phyloP scores from a whole-genome alignment of 2,888 invertebrate species.

The Dolomedes plantarius region DNA sequence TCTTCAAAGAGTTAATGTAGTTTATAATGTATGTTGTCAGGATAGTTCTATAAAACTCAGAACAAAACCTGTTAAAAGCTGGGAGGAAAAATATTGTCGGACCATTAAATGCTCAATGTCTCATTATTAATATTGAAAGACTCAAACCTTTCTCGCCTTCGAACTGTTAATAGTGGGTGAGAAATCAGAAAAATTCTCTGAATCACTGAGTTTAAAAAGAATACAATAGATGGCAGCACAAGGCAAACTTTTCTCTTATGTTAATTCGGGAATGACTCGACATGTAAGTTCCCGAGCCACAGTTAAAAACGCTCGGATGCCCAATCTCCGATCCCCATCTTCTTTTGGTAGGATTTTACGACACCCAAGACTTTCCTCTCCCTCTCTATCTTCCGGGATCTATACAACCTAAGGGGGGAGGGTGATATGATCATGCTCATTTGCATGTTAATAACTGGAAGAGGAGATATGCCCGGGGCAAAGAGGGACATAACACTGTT shows the following conservation, averaged over 20 bases:
- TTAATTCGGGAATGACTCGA: not conserved
- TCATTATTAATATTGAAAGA: too few relatives aligned
- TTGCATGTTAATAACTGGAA: slow-evolving; percentile 63
- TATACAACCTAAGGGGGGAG: not conserved
- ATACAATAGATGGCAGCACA: slow-evolving; percentile 28
- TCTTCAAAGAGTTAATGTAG: too few relatives aligned
- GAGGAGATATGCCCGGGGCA: not conserved
- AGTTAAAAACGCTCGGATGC: not conserved
- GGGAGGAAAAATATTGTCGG: too few relatives aligned
- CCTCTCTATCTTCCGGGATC: slow-evolving; percentile 10
- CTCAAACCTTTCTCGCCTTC: too few relatives aligned
- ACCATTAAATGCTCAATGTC: too few relatives aligned
- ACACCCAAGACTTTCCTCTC: slow-evolving; percentile 27
- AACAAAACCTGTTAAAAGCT: too few relatives aligned
- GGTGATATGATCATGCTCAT: slow-evolving; percentile 47
- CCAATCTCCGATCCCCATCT: slow-evolving; percentile 43
- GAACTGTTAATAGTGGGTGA: too few relatives aligned
- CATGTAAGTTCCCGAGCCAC: not conserved
- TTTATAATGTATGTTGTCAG: too few relatives aligned
- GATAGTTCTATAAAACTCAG: too few relatives aligned
- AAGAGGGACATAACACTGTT: slow-evolving; percentile 16
- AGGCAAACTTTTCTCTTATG: not conserved
- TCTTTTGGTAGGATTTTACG: slow-evolving; percentile 46
- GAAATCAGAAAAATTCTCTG: too few relatives aligned
- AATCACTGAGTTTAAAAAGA: not conserved